Percentiles rank a stretch among this genome's conserved stretches.
These are phyloP conservation scores for Oreotragus oreotragus DNA, from an alignment of 2,113 vertebrate genomes.

Conservation along the genomic window DNA sequence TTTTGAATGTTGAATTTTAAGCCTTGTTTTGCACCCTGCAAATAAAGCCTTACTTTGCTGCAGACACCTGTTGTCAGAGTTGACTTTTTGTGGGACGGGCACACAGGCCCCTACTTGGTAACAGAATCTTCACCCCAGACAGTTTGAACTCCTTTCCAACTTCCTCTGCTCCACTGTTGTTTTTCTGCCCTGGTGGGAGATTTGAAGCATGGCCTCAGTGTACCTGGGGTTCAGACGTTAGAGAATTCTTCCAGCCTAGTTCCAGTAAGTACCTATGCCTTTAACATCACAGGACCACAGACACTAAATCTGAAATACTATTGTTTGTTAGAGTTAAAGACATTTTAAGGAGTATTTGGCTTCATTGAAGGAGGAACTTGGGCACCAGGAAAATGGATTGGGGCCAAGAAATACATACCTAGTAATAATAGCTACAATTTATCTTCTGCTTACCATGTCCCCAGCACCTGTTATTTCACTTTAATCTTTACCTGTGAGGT, in stretches of 20 bases:
- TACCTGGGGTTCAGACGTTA: not conserved
- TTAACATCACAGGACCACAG: not conserved
- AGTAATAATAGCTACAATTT: not conserved
- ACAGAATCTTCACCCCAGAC: not conserved
- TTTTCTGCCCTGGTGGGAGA: not conserved
- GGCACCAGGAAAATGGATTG: not conserved
- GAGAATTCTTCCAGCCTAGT: not conserved
- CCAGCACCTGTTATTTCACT: not conserved
- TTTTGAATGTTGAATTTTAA: not conserved
- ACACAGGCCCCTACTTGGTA: not conserved
- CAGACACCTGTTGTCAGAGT: not conserved
- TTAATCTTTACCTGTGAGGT: not conserved
- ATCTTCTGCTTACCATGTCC: not conserved
- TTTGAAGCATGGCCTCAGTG: not conserved
- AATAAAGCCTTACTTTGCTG: not conserved
- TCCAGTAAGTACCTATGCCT: not conserved
- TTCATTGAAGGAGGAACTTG: not conserved
- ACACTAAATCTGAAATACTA: not conserved
- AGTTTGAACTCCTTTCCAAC: not conserved
- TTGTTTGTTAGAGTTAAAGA: not conserved
- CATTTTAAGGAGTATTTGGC: not conserved
- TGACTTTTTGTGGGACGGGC: not conserved
- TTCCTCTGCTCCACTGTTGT: not conserved
- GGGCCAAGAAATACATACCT: fast-evolving
- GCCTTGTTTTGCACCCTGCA: not conserved